Base-by-base conservation (phyloP, 2,888 invertebrate genomes). In the Priocnemis perturbator region DNA sequence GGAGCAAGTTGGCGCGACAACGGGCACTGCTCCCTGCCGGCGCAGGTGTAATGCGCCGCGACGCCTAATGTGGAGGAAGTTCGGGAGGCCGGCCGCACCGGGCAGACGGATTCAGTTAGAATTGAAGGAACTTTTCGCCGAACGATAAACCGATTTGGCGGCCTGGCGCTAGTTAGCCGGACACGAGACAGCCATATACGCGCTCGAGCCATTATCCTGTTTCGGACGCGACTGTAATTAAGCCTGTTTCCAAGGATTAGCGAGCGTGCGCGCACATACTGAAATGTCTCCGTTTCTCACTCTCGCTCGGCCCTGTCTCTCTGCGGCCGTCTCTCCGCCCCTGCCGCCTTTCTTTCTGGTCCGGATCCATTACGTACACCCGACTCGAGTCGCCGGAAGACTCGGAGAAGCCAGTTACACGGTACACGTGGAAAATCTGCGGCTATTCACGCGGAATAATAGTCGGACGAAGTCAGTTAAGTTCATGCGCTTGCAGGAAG, bases 81-180 rank as follows among this genome's bases (percentile, higher is more conserved):
- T 65, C 58, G 67, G 60, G n/a, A 44, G 56, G 63, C 63, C 62
- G 64, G 50, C 60, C 68, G 60, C 50, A 19, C 30, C 30, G 20
- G 66, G 61, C 74, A 76, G 79, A 79, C 79, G 72, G 82, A 85
- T 84, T 80, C 82, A 80, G 81, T 85, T 85, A 81, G 80, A 84
- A 86, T 83, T 83, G 82, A 82, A 81, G 77, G 77, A 82, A 87
- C 84, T 84, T 85, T 84, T 84, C 81, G 80, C 59, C 76, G 72
- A 78, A 80, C 82, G 85, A 76, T 89, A 88, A 88, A 86, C 83
- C 82, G 84, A 89, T 88, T 88, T 87, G 78, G 83, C 78, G 83
- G 81, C 72, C 69, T 70, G 75, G 62, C 78, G 81, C 81, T 85
- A 87, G 87, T 88, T 88, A 87, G 83, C 77, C 76, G 80, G 82